phyloP scores from a whole-genome alignment of 2,113 vertebrate species.

The Dicerorhinus sumatrensis region DNA sequence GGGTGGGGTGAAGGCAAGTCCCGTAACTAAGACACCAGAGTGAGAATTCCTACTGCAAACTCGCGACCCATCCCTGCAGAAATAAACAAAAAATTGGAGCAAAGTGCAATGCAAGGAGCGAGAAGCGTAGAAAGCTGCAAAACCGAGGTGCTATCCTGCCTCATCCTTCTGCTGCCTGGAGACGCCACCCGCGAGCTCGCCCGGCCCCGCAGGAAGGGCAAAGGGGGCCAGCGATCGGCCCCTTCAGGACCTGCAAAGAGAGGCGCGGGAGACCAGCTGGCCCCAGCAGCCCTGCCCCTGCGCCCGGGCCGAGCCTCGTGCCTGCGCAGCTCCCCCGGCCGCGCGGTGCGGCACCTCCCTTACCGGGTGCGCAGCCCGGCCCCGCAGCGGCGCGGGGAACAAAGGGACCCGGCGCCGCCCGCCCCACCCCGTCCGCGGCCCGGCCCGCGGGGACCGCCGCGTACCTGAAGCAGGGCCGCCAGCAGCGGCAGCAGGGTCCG shows the following conservation, averaged over 20 bases:
- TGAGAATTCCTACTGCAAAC: constrained; percentile 68
- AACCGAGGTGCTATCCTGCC: neutral
- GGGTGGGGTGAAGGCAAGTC: constrained; percentile 72
- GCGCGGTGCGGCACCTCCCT: constrained; percentile 76
- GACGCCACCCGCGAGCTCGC: neutral
- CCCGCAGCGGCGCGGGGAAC: constrained; percentile 85
- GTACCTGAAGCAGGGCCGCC: constrained; percentile 88
- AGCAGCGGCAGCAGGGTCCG: constrained; percentile 87
- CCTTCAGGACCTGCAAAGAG: neutral
- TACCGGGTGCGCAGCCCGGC: constrained; percentile 70
- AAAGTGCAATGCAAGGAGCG: constrained; percentile 53
- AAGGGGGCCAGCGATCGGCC: neutral
- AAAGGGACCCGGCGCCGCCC: constrained; percentile 85
- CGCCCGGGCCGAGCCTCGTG: neutral
- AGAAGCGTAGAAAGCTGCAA: constrained; percentile 36
- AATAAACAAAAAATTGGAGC: constrained; percentile 32
- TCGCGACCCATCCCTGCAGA: constrained; percentile 36
- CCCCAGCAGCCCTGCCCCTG: neutral
- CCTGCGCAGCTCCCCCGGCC: constrained; percentile 63
- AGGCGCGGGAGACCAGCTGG: neutral
- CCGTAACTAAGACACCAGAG: constrained; percentile 74
- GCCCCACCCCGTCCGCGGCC: constrained; percentile 64
- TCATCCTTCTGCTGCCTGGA: neutral
- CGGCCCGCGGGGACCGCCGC: constrained; percentile 1
- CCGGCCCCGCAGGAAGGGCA: neutral